These are phyloP conservation scores for Pogonomyrmex barbatus DNA, from an alignment of 1,140 invertebrate genomes.

Conservation along the genomic window DNA sequence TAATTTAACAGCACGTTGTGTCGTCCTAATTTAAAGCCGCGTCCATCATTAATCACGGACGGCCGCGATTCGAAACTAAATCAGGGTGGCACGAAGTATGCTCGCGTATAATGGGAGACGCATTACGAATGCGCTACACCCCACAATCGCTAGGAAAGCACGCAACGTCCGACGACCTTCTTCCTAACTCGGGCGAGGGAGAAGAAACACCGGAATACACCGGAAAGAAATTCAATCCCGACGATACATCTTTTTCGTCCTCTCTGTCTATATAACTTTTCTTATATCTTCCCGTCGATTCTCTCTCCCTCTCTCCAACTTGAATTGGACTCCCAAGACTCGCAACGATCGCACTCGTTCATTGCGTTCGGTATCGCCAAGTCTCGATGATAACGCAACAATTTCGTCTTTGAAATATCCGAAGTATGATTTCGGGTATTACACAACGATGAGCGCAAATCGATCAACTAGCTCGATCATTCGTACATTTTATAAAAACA, in stretches of 20 bases:
- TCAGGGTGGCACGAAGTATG: slow-evolving; percentile 34
- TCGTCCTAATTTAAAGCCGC: slow-evolving; percentile 62
- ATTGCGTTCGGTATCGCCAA: slow-evolving; percentile 40
- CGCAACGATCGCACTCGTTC: not conserved
- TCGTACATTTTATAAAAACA: not conserved
- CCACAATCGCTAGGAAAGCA: slow-evolving; percentile 2
- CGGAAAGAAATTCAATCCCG: slow-evolving; percentile 33
- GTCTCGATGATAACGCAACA: not conserved
- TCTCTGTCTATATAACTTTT: not conserved
- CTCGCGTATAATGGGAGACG: not conserved
- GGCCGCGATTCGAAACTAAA: slow-evolving; percentile 50
- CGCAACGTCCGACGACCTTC: slow-evolving; percentile 40
- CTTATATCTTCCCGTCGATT: not conserved
- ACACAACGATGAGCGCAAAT: slow-evolving; percentile 15
- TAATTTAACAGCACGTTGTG: slow-evolving; percentile 61
- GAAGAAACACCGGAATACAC: not conserved
- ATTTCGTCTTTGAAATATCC: slow-evolving; percentile 12
- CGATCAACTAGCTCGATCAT: not conserved
- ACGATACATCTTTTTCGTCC: not conserved
- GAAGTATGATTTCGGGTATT: not conserved
- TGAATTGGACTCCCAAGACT: not conserved
- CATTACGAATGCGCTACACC: slow-evolving; percentile 32
- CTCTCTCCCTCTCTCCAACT: not conserved
- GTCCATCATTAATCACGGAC: slow-evolving; percentile 57
- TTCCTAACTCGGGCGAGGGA: slow-evolving; percentile 17